Evolutionary conservation across 2,797 vertebrate species (phyloP).

Genomic region (Strix occidentalis): DNA sequence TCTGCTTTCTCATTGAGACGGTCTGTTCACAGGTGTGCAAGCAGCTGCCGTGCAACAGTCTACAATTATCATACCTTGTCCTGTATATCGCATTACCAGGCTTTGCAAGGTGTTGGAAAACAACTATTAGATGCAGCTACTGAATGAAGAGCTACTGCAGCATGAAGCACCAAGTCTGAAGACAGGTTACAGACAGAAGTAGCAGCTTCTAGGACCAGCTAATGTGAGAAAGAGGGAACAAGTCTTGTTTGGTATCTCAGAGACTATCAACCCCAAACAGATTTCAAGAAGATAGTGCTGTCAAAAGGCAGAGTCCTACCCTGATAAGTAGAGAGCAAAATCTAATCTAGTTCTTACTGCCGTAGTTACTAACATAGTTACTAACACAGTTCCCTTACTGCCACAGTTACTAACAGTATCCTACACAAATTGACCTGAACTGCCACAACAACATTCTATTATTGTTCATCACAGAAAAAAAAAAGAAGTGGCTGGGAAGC

Average conservation of each 20-base stretch:
- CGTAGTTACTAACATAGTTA: no score
- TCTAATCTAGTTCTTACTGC: background rate
- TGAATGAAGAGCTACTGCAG: background rate
- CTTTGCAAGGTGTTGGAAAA: background rate
- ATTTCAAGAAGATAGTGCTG: background rate
- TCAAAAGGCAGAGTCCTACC: background rate
- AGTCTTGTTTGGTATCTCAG: background rate
- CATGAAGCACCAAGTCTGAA: background rate
- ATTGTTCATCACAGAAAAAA: background rate
- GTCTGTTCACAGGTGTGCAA: background rate
- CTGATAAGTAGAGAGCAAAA: background rate
- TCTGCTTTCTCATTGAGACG: background rate
- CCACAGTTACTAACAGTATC: background rate
- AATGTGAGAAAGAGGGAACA: background rate
- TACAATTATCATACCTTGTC: background rate
- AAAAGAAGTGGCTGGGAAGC: background rate
- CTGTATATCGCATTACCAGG: background rate
- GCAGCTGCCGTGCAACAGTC: background rate
- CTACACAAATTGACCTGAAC: background rate
- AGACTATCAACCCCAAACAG: background rate
- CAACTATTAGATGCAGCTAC: background rate
- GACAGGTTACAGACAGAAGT: background rate
- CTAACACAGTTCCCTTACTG: no score
- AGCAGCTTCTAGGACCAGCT: background rate
- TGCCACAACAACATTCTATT: background rate